phyloP scores from a whole-genome alignment of 2,888 invertebrate genomes.

The Cantharis lateralis region DNA sequence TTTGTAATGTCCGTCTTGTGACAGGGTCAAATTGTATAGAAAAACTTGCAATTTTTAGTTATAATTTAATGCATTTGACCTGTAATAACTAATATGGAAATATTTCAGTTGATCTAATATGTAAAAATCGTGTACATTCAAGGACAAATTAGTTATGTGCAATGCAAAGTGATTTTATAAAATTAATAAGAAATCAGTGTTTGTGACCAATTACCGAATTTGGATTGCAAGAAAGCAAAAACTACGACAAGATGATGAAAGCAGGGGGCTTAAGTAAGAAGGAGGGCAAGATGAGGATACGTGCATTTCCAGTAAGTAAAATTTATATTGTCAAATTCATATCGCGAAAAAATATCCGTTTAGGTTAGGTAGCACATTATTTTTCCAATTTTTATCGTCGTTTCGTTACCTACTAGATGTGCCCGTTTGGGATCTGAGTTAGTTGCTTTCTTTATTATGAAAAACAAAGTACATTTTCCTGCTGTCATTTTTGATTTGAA shows the following conservation, averaged over 20 bases:
- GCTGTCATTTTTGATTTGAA: conserved; percentile 19
- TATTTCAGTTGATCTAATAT: conserved; percentile 24
- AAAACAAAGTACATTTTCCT: background rate
- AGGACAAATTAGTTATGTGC: conserved; percentile 39
- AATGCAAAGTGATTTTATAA: conserved; percentile 39
- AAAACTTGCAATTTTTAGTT: conserved; percentile 17
- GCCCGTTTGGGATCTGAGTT: background rate
- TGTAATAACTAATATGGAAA: conserved; percentile 15
- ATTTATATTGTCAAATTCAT: conserved; percentile 6
- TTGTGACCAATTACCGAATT: conserved; percentile 45
- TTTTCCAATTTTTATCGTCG: background rate
- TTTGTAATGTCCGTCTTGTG: conserved; percentile 32
- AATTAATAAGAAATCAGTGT: conserved; percentile 35
- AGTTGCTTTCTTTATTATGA: background rate
- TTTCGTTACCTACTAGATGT: background rate
- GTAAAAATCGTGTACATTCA: conserved; percentile 34
- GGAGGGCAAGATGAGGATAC: conserved; percentile 96
- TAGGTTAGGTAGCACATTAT: background rate
- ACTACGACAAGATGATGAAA: conserved; percentile 64
- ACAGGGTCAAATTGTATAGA: conserved; percentile 25
- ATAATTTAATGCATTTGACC: conserved; percentile 7
- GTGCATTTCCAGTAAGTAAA: conserved; percentile 93
- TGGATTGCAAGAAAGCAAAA: conserved; percentile 41
- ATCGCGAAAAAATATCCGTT: background rate
- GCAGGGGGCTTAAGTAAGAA: conserved; percentile 80